Base-by-base conservation (phyloP, 2,113 vertebrate genomes). In the Stomatorhinus ivindoensis region DNA sequence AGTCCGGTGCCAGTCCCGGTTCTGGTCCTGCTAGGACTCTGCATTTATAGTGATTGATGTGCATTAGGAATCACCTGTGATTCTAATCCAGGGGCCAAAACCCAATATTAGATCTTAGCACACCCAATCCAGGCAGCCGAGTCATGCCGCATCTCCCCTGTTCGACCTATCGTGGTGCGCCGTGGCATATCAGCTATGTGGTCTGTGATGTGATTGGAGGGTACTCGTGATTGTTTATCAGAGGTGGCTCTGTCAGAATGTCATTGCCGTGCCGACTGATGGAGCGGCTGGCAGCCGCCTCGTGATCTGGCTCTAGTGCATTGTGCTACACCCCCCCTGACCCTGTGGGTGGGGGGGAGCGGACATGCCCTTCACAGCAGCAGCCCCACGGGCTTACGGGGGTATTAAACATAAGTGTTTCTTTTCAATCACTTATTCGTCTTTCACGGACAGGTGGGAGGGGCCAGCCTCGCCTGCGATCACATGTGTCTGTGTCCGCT, bases 161-260 rank as follows among this genome's bases (percentile, higher is more conserved):
- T 42, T 73, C 21, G 76, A 19, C 15, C 86, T 85, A 76, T 80
- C 35, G 35, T 80, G 73, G 73, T 80, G 13, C 35, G 1, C 35
- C 35, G 7, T 76, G 27, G 27, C 87, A 76, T 46, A 65, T 44
- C 46, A 46, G 13, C 65, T n/a, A 1, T 82, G 84, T 44, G 31
- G 86, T 90, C 86, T 91, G 88, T 87, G 90, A 91, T 92, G 90
- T 89, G 92, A 92, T 91, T 92, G 91, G 90, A 31, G 47, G 31
- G 84, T 88, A 69, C 90, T 90, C 83, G 92, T 88, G 88, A 48
- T 92, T 92, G 92, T 94, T 94, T 94, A 93, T 94, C 92, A 93
- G 83, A 51, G 15, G 83, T 92, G 92, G 90, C 93, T 69, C 86
- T 89, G 88, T 76, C 87, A 92, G 92, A 94, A 94, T 93, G 91